Evolutionary conservation across 2,113 vertebrate genomes (phyloP).

Genomic region (Meleagris gallopavo): DNA sequence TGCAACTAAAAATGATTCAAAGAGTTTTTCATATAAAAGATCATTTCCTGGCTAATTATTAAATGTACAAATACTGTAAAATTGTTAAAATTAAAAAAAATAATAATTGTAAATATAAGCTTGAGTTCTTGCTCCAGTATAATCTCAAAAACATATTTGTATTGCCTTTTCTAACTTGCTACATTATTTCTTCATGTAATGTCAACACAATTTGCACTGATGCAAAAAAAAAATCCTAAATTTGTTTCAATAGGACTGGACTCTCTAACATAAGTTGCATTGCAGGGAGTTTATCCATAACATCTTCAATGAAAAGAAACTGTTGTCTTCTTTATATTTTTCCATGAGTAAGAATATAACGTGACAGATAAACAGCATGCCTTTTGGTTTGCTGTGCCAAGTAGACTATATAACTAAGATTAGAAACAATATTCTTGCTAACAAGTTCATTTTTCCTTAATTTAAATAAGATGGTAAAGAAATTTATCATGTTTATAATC

Average conservation of each 20-base stretch:
- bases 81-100: neutral
- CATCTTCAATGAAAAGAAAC: neutral
- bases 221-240: neutral
- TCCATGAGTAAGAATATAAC: neutral
- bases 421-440: neutral
- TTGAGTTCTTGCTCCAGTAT: neutral
- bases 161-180: neutral
- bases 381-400: neutral
- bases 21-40: neutral
- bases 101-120: neutral
- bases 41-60: neutral
- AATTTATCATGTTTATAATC: neutral
- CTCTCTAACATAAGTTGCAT: neutral
- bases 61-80: neutral
- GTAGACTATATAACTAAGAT: neutral
- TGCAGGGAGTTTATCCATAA: neutral
- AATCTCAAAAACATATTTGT: neutral
- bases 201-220: neutral
- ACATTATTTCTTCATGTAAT: neutral
- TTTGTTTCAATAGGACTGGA: neutral
- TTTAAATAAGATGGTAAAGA: neutral
- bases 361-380: neutral
- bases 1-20: neutral
- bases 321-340: neutral
- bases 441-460: neutral